phyloP scores from a whole-genome alignment of 2,113 vertebrate genomes.

The Poecilia latipinna region DNA sequence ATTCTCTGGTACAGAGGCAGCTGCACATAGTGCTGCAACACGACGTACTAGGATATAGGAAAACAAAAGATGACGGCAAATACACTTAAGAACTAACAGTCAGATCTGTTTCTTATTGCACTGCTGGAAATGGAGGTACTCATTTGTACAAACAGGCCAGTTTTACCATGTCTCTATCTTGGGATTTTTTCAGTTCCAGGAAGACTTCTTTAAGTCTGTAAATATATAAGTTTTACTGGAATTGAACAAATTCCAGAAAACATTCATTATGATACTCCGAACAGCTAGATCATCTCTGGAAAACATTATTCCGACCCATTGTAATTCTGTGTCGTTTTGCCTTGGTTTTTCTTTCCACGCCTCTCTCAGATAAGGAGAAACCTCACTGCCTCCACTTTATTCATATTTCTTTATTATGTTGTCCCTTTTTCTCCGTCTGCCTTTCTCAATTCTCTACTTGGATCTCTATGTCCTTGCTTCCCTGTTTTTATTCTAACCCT shows the following conservation, averaged over 20 bases:
- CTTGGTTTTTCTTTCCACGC: conserved; percentile 29
- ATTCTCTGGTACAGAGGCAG: background rate
- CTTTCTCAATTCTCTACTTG: conserved; percentile 4
- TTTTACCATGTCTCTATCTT: background rate
- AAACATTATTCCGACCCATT: conserved; percentile 14
- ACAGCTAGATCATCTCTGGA: background rate
- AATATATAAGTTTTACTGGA: background rate
- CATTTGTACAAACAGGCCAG: background rate
- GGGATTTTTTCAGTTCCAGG: background rate
- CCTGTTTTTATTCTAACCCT: conserved; percentile 42
- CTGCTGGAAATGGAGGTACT: background rate
- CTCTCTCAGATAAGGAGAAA: conserved; percentile 18
- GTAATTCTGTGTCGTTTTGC: conserved; percentile 33
- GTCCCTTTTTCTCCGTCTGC: conserved; percentile 1
- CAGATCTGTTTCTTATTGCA: background rate
- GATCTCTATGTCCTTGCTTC: conserved; percentile 12
- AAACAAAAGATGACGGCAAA: background rate
- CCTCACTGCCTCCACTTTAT: conserved; percentile 2
- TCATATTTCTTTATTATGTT: conserved; percentile 29
- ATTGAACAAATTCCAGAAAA: background rate
- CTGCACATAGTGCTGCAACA: background rate
- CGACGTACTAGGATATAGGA: background rate
- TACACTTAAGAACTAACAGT: too few species aligned
- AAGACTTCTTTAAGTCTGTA: background rate
- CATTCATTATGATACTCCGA: background rate